These are phyloP conservation scores for Halcyon leucocephala DNA, from an alignment of 2,797 vertebrate genomes.

Conservation along the genomic window DNA sequence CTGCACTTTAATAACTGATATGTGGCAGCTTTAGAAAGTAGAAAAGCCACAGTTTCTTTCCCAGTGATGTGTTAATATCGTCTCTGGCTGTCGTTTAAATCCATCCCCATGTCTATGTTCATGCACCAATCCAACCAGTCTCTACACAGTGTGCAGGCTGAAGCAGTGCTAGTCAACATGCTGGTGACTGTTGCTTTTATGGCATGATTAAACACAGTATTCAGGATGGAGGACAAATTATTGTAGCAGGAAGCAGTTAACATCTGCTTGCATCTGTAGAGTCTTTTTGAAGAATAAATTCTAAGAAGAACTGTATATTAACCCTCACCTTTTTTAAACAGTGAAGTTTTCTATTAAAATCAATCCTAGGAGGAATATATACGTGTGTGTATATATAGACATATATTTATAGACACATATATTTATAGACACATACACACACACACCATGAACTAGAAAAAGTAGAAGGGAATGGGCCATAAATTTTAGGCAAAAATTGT, in stretches of 20 bases:
- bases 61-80: background rate
- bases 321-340: background rate
- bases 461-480: background rate
- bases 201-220: background rate
- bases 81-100: background rate
- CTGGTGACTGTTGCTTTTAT: background rate
- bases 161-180: background rate
- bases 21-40: background rate
- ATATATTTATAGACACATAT: too few species aligned
- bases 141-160: background rate
- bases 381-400: too few species aligned
- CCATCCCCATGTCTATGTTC: background rate
- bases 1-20: background rate
- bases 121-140: background rate
- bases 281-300: background rate
- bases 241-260: background rate
- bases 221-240: background rate
- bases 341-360: background rate
- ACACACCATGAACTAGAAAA: background rate
- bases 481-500: background rate
- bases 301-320: background rate
- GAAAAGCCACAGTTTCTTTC: background rate
- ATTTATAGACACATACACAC: too few species aligned
- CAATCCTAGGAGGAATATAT: background rate
- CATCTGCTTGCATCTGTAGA: background rate